Evolutionary conservation across 2,888 invertebrate species (phyloP).

Genomic region (Spodoptera littoralis): DNA sequence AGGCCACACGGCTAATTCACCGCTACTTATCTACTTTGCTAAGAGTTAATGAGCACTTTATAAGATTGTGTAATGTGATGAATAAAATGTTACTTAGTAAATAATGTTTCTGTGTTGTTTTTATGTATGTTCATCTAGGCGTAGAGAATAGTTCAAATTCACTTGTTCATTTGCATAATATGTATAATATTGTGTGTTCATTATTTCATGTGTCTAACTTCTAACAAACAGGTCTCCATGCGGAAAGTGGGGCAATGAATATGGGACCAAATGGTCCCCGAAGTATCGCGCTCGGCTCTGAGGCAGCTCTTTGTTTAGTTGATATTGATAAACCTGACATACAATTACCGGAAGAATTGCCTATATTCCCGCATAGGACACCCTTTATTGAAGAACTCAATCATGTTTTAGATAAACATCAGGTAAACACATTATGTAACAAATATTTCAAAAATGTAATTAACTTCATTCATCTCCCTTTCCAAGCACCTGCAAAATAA

Average conservation of each 20-base stretch:
- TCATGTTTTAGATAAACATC: conserved; percentile 92
- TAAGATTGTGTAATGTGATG: too few species aligned
- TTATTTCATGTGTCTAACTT: conserved; percentile 12
- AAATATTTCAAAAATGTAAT: too few species aligned
- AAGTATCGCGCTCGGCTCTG: conserved; percentile 91
- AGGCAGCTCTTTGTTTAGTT: conserved; percentile 97
- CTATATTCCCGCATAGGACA: conserved; percentile 96
- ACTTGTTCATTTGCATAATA: too few species aligned
- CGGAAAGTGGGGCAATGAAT: conserved; percentile 84
- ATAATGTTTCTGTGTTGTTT: neutral
- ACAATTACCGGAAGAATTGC: conserved; percentile 98
- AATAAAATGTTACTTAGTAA: too few species aligned
- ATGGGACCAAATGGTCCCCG: conserved; percentile 75
- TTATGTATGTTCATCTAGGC: neutral
- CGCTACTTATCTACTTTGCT: conserved; percentile 30
- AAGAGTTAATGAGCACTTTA: neutral
- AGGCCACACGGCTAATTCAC: conserved; percentile 38
- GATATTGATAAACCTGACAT: conserved; percentile 98
- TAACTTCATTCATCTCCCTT: too few species aligned
- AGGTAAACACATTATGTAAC: conserved; percentile 72
- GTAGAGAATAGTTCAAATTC: too few species aligned
- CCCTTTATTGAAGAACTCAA: conserved; percentile 96
- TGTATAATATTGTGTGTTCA: neutral
- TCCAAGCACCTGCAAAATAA: too few species aligned
- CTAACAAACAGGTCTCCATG: conserved; percentile 88